phyloP scores from a whole-genome alignment of 2,113 vertebrate species.

The Andinoacara biseriatus region DNA sequence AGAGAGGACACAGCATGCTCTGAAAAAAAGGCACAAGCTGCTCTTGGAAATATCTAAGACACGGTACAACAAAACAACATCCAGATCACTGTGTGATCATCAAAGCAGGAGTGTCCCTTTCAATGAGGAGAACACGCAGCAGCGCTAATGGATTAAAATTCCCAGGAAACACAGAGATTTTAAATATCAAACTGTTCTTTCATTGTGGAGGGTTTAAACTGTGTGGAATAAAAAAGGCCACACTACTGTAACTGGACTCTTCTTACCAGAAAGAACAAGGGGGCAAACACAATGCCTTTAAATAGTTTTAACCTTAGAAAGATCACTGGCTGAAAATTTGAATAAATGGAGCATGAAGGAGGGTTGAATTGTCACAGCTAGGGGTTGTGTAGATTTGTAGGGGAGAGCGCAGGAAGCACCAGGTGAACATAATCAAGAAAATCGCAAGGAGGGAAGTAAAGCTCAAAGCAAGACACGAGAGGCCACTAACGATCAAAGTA shows the following conservation, averaged over 20 bases:
- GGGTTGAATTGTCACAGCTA: slow-evolving; percentile 7
- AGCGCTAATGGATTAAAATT: not conserved
- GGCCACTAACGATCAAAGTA: not conserved
- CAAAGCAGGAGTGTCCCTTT: not conserved
- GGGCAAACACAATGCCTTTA: slow-evolving; percentile 39
- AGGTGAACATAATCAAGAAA: not conserved
- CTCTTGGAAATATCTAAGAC: not conserved
- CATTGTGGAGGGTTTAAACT: not conserved
- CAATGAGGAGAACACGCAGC: not conserved
- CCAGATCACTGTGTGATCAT: not conserved
- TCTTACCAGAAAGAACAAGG: slow-evolving; percentile 13
- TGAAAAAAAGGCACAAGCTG: not conserved
- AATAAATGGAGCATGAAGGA: slow-evolving; percentile 67
- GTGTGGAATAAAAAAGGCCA: slow-evolving; percentile 1
- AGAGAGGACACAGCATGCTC: not conserved
- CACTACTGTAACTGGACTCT: slow-evolving; percentile 1
- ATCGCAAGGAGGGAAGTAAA: not conserved
- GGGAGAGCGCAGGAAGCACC: not conserved
- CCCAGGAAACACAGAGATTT: not conserved
- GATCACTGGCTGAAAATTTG: slow-evolving; percentile 36
- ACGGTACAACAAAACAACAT: not conserved
- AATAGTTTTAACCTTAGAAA: slow-evolving; percentile 55
- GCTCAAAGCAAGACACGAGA: not conserved
- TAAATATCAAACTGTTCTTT: not conserved
- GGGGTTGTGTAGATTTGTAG: not conserved